phyloP scores from a whole-genome alignment of 2,113 vertebrate genomes.

The Ascaphus truei region DNA sequence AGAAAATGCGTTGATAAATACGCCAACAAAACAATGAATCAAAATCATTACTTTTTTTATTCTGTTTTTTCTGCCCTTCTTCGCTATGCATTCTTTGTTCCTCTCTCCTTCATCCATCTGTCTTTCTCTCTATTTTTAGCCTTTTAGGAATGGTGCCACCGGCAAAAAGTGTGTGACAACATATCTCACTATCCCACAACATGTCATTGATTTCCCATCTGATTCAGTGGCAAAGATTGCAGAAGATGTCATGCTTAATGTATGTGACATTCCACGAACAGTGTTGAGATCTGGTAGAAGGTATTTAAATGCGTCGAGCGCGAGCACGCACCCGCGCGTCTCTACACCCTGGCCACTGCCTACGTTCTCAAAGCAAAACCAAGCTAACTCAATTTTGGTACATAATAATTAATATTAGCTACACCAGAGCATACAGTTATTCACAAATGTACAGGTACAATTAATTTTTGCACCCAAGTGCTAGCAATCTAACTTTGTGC shows the following conservation, averaged over 20 bases:
- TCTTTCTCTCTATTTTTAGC: conserved; percentile 8
- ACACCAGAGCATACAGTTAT: background rate
- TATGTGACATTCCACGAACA: background rate
- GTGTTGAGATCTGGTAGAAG: no score
- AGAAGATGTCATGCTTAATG: background rate
- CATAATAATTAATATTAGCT: background rate
- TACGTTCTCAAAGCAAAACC: background rate
- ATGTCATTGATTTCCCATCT: conserved; percentile 20
- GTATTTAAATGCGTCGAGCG: no score
- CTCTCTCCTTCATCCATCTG: conserved; percentile 13
- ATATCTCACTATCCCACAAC: conserved; percentile 17
- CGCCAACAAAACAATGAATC: no score
- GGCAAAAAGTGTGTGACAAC: conserved; percentile 12
- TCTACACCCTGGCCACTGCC: no score
- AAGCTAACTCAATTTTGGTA: background rate
- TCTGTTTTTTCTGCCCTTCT: background rate
- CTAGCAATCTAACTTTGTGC: no score
- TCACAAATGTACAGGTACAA: no score
- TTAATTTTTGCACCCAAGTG: no score
- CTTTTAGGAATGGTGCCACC: conserved; percentile 1
- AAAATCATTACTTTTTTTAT: no score
- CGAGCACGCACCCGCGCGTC: no score
- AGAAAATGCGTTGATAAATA: no score
- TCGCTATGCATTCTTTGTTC: background rate
- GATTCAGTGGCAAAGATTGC: background rate